A percentile compares a stretch with the other conserved stretches of the same genome.
Conservation (phyloP, 2,797 vertebrate genomes). For the Paedocypris micromegethes region DNA sequence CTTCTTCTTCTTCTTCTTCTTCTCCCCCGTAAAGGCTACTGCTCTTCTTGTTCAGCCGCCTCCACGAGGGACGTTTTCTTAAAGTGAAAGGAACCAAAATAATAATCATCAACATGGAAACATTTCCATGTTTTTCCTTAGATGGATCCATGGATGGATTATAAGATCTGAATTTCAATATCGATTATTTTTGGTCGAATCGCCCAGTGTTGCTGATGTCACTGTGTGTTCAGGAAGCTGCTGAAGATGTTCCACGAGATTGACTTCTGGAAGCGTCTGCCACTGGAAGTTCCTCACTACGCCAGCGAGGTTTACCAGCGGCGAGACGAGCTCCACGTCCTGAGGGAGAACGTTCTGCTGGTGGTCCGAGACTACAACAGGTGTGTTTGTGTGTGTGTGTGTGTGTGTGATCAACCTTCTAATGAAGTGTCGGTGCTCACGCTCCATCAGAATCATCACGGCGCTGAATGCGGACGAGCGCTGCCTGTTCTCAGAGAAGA, state of each 20-base stretch:
- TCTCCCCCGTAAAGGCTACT: too few species aligned
- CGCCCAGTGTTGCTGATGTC: neutral
- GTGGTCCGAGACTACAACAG: constrained; percentile 80
- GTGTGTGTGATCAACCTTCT: neutral
- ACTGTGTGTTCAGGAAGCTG: constrained; percentile 61
- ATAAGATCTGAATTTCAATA: too few species aligned
- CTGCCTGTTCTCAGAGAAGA: constrained; percentile 74
- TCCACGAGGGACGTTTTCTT: too few species aligned
- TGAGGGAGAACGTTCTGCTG: constrained; percentile 73
- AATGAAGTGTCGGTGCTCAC: constrained; percentile 1
- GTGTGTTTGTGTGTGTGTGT: constrained; percentile 54
- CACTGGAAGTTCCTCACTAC: constrained; percentile 75
- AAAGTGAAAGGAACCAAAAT: too few species aligned
- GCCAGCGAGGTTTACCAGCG: constrained; percentile 69
- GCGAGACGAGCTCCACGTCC: constrained; percentile 68
- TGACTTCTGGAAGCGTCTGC: constrained; percentile 77
- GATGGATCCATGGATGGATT: too few species aligned
- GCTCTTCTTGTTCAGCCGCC: too few species aligned
- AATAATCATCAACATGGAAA: too few species aligned
- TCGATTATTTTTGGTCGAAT: too few species aligned
- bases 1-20: too few species aligned
- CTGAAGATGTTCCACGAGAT: constrained; percentile 76
- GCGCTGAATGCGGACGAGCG: constrained; percentile 72
- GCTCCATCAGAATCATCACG: constrained; percentile 68
- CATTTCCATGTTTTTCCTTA: too few species aligned